A percentile compares a stretch with the other conserved stretches of the same genome.
These are phyloP conservation scores for Zhengitettix transpicula DNA, from an alignment of 2,888 invertebrate species.

Conservation along the genomic window DNA sequence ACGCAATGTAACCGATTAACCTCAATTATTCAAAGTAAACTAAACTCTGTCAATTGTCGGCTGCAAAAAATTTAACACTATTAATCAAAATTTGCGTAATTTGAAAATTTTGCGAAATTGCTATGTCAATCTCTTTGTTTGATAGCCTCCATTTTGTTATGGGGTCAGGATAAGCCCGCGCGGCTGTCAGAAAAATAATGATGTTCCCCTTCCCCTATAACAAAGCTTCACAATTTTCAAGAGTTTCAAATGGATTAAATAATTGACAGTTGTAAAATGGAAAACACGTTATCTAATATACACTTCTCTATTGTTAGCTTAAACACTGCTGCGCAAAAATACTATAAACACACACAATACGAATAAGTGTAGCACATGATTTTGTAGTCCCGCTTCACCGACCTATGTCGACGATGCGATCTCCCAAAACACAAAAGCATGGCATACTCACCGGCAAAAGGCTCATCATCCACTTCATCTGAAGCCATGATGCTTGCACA, in stretches of 20 bases:
- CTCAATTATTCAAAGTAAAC: too few relatives aligned
- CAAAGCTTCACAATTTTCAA: slow-evolving; percentile 6
- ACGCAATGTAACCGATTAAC: too few relatives aligned
- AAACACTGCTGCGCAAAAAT: slow-evolving; percentile 1
- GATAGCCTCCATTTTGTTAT: slow-evolving; percentile 64
- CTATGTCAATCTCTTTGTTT: slow-evolving; percentile 57
- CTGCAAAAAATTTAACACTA: slow-evolving; percentile 2
- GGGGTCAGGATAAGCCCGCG: slow-evolving; percentile 53
- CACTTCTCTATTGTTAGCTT: not conserved
- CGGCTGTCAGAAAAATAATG: slow-evolving; percentile 36
- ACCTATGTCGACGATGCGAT: slow-evolving; percentile 11
- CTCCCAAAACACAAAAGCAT: slow-evolving; percentile 21
- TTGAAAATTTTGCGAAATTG: slow-evolving; percentile 25
- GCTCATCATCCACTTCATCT: slow-evolving; percentile 75
- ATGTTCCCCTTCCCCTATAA: slow-evolving; percentile 24
- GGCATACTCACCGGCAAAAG: slow-evolving; percentile 60
- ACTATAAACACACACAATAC: slow-evolving; percentile 7
- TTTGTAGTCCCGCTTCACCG: slow-evolving; percentile 21
- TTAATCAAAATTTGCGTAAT: slow-evolving; percentile 14
- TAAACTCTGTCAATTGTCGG: too few relatives aligned
- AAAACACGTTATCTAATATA: too few relatives aligned
- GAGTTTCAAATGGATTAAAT: not conserved
- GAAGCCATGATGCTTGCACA: slow-evolving; percentile 48
- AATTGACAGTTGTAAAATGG: not conserved
- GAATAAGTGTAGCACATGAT: slow-evolving; percentile 17